Evolutionary conservation across 2,113 vertebrate species (phyloP).

Genomic region (Syngnathus scovelli): DNA sequence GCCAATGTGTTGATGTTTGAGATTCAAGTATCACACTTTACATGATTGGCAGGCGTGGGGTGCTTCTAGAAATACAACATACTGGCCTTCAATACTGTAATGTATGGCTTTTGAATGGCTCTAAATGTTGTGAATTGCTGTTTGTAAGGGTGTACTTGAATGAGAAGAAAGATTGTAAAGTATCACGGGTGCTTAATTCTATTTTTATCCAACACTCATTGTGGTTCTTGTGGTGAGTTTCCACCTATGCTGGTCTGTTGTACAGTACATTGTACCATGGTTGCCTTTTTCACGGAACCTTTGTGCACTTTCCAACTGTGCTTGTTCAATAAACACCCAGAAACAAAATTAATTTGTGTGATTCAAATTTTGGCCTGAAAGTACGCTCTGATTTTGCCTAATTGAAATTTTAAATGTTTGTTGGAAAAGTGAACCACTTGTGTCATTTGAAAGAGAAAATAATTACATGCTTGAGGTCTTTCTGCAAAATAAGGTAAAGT

Average conservation of each 20-base stretch:
- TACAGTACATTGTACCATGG: not conserved
- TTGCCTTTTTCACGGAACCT: not conserved
- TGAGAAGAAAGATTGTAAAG: not conserved
- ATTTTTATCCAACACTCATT: not conserved
- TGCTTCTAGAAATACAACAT: slow-evolving; percentile 5
- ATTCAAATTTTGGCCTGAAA: too few relatives aligned
- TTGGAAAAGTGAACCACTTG: not conserved
- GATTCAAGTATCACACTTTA: not conserved
- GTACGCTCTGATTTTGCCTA: too few relatives aligned
- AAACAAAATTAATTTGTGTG: too few relatives aligned
- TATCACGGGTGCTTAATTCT: not conserved
- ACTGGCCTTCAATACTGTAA: slow-evolving; percentile 17
- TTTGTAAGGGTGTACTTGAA: slow-evolving; percentile 9
- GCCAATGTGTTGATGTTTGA: not conserved
- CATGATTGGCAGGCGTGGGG: too few relatives aligned
- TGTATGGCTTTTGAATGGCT: not conserved
- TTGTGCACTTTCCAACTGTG: not conserved
- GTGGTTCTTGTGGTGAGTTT: too few relatives aligned
- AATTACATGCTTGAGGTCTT: not conserved
- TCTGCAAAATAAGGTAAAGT: not conserved
- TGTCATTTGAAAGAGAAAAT: not conserved
- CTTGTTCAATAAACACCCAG: not conserved
- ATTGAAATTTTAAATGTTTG: not conserved
- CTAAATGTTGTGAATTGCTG: slow-evolving; percentile 29
- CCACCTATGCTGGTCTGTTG: not conserved